phyloP scores from a whole-genome alignment of 2,113 vertebrate species.

The Tricholaema leucomelas region DNA sequence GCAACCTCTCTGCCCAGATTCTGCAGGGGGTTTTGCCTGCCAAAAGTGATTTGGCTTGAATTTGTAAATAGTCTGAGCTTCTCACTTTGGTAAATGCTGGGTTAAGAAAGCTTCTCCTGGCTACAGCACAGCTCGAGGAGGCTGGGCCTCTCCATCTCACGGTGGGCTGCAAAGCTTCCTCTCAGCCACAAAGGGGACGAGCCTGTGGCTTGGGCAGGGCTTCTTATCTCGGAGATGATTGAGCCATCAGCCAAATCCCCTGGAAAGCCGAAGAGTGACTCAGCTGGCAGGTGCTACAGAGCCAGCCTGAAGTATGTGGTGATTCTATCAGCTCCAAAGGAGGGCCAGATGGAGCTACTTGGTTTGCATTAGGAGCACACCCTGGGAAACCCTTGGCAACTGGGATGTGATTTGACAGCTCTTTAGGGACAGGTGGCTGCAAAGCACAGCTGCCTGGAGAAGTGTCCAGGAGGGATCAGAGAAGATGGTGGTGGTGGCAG shows the following conservation, averaged over 20 bases:
- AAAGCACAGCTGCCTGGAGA: not conserved
- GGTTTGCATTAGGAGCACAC: not conserved
- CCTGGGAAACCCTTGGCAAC: not conserved
- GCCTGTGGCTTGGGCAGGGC: fast-evolving
- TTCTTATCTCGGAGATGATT: fast-evolving
- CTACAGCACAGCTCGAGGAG: not conserved
- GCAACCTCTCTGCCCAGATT: not conserved
- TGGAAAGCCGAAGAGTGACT: not conserved
- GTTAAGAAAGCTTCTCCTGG: not conserved
- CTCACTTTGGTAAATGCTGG: not conserved
- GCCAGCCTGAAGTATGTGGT: not conserved
- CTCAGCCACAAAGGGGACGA: not conserved
- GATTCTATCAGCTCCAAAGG: fast-evolving
- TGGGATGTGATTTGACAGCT: not conserved
- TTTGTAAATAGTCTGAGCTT: not conserved
- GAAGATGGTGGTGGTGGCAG: not conserved
- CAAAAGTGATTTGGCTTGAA: not conserved
- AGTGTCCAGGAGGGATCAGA: not conserved
- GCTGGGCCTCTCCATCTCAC: not conserved
- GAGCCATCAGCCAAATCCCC: not conserved
- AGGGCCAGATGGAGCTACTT: not conserved
- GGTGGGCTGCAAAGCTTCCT: not conserved
- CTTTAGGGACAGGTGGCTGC: not conserved
- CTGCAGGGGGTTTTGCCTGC: not conserved
- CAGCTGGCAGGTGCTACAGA: not conserved